phyloP scores from a whole-genome alignment of 1,140 invertebrate species.

The Lepidurus couesii region DNA sequence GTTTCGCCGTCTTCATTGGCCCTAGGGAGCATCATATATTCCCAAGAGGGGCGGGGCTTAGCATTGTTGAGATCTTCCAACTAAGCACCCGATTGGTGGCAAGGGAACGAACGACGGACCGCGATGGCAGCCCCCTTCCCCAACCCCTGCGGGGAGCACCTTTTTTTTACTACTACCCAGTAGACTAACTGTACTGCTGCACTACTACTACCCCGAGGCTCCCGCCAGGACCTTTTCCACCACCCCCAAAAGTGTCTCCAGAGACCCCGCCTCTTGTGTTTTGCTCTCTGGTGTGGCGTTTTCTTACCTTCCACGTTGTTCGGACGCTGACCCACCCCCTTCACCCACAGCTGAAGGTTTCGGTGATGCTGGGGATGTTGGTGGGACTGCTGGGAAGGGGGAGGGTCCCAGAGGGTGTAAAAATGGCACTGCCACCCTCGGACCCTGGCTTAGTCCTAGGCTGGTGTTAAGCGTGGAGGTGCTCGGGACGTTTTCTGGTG shows the following conservation, averaged over 20 bases:
- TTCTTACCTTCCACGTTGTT: background rate
- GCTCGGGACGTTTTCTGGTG: background rate
- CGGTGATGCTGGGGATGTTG: no score
- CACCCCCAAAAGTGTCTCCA: background rate
- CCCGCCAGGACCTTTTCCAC: background rate
- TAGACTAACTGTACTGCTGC: no score
- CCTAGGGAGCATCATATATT: background rate
- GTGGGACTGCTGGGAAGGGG: background rate
- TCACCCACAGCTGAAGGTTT: no score
- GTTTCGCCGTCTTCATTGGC: background rate
- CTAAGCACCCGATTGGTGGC: constrained; percentile 12
- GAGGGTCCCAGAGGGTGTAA: background rate
- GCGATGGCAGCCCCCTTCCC: background rate
- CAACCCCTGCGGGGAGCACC: background rate
- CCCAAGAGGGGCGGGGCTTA: constrained; percentile 1
- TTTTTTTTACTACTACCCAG: no score
- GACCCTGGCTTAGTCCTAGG: constrained; percentile 17
- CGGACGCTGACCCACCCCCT: background rate
- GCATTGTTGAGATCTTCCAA: background rate
- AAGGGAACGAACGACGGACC: background rate
- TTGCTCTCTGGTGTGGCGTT: background rate
- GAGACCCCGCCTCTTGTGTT: constrained; percentile 13
- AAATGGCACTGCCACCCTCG: constrained; percentile 12
- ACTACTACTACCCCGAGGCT: background rate
- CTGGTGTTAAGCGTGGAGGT: constrained; percentile 13